phyloP scores from a whole-genome alignment of 64 coral and sea anemone species.

The Pocillopora damicornis region DNA sequence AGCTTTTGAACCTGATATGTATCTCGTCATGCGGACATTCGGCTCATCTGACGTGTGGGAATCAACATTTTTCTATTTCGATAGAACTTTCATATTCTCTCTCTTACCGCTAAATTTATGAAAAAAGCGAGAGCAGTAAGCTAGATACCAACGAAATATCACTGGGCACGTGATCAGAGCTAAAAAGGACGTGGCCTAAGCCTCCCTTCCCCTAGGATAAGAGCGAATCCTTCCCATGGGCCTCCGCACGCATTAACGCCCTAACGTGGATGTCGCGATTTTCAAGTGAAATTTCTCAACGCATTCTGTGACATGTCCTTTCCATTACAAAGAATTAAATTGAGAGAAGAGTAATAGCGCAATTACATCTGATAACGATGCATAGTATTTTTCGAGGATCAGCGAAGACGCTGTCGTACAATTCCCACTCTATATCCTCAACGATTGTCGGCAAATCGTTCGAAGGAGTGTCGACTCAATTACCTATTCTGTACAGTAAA shows the following conservation, averaged over 20 bases:
- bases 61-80: no score
- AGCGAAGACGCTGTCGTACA: background rate
- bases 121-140: background rate
- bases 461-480: background rate
- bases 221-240: background rate
- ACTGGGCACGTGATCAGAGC: background rate
- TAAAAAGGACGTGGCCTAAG: background rate
- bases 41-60: no score
- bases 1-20: no score
- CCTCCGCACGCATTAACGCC: background rate
- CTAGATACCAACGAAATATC: background rate
- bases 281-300: background rate
- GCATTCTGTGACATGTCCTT: background rate
- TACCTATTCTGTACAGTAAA: constrained; percentile 16
- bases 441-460: background rate
- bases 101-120: no score
- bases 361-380: background rate
- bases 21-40: no score
- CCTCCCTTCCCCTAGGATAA: constrained; percentile 1
- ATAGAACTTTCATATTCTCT: no score
- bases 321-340: background rate
- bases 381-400: constrained; percentile 1
- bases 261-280: background rate
- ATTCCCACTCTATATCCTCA: background rate
- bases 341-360: background rate